A percentile compares a stretch with the other conserved stretches of the same genome.
phyloP scores from a whole-genome alignment of 2,113 vertebrate genomes.

The Hiodon tergisus region DNA sequence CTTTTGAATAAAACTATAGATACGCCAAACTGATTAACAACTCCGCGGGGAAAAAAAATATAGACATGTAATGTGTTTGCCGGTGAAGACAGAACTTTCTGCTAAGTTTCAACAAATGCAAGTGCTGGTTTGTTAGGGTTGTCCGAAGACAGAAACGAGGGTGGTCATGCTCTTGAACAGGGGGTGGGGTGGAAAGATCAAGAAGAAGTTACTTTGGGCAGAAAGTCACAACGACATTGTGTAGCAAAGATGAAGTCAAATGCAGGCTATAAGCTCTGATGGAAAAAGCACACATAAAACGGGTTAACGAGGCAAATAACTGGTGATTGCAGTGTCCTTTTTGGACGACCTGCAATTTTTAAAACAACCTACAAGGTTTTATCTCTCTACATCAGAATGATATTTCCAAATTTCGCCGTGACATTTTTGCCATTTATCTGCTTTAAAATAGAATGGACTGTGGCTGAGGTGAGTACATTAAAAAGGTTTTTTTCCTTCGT shows the following conservation, averaged over 20 bases:
- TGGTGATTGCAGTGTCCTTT: slow-evolving; percentile 28
- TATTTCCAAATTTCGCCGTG: slow-evolving; percentile 36
- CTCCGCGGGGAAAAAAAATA: not conserved
- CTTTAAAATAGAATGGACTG: slow-evolving; percentile 34
- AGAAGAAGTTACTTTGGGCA: slow-evolving; percentile 50
- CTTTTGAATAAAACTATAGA: not conserved
- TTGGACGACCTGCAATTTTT: slow-evolving; percentile 27
- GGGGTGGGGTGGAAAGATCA: slow-evolving; percentile 60
- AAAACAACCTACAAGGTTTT: slow-evolving; percentile 16
- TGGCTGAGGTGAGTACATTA: slow-evolving; percentile 54
- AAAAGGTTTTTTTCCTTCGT: not conserved
- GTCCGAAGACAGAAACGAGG: slow-evolving; percentile 50
- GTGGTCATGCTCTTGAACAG: slow-evolving; percentile 50
- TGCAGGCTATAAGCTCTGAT: slow-evolving; percentile 43
- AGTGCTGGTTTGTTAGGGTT: slow-evolving; percentile 51
- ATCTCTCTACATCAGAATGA: slow-evolving; percentile 47
- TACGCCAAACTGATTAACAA: not conserved
- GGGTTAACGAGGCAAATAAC: slow-evolving; percentile 25
- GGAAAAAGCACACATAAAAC: slow-evolving; percentile 31
- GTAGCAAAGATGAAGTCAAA: slow-evolving; percentile 62
- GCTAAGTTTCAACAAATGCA: slow-evolving; percentile 49
- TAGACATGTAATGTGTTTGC: slow-evolving; percentile 13
- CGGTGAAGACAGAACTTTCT: slow-evolving; percentile 49
- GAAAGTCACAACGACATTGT: slow-evolving; percentile 51
- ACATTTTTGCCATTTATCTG: slow-evolving; percentile 48